A percentile compares a stretch with the other conserved stretches of the same genome.
These are phyloP conservation scores for Dipodomys merriami DNA, from an alignment of 2,113 vertebrate species.

Conservation along the genomic window DNA sequence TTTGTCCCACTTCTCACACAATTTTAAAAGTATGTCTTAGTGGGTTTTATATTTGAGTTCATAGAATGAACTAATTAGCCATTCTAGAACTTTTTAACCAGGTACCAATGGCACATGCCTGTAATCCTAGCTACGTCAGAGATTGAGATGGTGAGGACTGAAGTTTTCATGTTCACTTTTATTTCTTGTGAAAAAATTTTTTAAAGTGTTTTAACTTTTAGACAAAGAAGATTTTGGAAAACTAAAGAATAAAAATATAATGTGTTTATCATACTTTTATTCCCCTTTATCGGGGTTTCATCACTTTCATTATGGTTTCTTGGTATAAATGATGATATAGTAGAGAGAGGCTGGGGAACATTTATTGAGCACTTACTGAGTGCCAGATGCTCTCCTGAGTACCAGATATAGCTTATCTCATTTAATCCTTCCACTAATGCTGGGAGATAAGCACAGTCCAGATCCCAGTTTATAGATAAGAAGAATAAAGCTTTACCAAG, in stretches of 20 bases:
- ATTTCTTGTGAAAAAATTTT: neutral
- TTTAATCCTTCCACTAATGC: conserved; percentile 66
- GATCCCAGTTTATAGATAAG: conserved; percentile 73
- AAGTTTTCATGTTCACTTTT: neutral
- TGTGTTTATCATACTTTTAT: neutral
- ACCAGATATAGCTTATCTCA: conserved; percentile 66
- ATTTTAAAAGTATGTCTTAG: conserved; percentile 55
- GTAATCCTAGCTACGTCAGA: no score
- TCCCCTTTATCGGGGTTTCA: neutral
- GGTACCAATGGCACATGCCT: no score
- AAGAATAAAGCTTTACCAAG: conserved; percentile 37
- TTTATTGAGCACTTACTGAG: conserved; percentile 75
- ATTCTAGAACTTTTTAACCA: neutral
- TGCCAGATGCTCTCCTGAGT: conserved; percentile 35
- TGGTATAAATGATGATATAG: neutral
- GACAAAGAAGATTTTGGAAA: conserved; percentile 9
- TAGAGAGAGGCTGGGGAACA: neutral
- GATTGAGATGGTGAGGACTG: no score
- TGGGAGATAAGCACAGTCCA: conserved; percentile 66
- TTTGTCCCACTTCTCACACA: conserved; percentile 60
- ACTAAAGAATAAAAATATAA: conserved; percentile 1
- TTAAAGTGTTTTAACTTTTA: neutral
- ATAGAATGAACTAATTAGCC: conserved; percentile 25
- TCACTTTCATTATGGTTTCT: neutral
- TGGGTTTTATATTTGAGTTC: conserved; percentile 58